Conservation (phyloP, 2,113 vertebrate species). For the Melanotaenia duboulayi region DNA sequence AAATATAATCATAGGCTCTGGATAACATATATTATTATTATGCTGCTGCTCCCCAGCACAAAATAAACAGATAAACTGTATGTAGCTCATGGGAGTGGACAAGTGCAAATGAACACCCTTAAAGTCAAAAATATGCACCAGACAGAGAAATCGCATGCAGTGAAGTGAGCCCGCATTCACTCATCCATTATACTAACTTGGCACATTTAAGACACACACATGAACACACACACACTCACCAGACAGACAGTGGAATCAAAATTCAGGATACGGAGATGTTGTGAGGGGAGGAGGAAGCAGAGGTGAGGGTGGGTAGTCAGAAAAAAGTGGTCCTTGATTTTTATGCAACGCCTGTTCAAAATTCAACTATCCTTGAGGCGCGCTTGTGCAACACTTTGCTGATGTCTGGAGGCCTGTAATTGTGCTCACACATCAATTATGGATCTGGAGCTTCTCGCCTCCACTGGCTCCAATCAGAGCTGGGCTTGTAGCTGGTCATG, state of each 20-base stretch:
- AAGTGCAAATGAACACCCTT: constrained; percentile 43
- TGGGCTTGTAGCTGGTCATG: constrained; percentile 33
- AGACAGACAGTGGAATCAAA: constrained; percentile 75
- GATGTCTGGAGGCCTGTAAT: constrained; percentile 91
- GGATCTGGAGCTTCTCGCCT: constrained; percentile 76
- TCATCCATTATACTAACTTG: constrained; percentile 63
- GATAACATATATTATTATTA: constrained; percentile 15
- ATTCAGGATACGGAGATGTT: constrained; percentile 74
- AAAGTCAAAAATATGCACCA: constrained; percentile 47
- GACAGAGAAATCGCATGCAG: constrained; percentile 52
- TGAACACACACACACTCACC: constrained; percentile 24
- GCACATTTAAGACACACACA: constrained; percentile 59
- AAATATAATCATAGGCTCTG: neutral
- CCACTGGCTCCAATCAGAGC: constrained; percentile 85
- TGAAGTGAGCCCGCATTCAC: constrained; percentile 59
- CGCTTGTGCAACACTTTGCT: constrained; percentile 86
- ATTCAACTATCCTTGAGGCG: constrained; percentile 87
- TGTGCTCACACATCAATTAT: constrained; percentile 91
- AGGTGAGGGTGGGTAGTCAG: constrained; percentile 42
- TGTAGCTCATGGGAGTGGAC: constrained; percentile 53
- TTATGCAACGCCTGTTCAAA: constrained; percentile 87
- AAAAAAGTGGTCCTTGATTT: constrained; percentile 81
- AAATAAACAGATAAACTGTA: constrained; percentile 44
- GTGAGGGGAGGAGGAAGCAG: neutral
- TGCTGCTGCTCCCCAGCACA: constrained; percentile 22